Base-by-base conservation (phyloP, 2,888 invertebrate species). In the Disparrhopalites patrizii region DNA sequence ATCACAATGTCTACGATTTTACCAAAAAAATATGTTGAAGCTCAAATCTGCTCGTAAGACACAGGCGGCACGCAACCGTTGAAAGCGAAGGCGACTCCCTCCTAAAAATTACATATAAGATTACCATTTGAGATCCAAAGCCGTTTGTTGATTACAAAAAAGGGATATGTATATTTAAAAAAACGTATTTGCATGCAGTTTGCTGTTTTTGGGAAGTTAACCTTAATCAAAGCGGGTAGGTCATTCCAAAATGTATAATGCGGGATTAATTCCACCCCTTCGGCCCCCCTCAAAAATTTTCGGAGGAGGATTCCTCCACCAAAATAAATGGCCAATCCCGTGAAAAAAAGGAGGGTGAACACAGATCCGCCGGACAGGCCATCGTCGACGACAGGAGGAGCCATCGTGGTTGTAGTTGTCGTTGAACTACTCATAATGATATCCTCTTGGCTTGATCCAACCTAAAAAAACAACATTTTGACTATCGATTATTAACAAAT, bases 161-260 rank as follows among this genome's bases (percentile, higher is more conserved):
- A 10, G 36, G 36, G 50, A 18, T 31, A 10, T 28, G 31, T 40
- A n/a, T n/a, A n/a, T n/a, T n/a, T n/a, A n/a, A n/a, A n/a, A n/a
- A n/a, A n/a, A n/a, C n/a, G n/a, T n/a, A n/a, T n/a, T n/a, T n/a
- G n/a, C n/a, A n/a, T n/a, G n/a, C n/a, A n/a, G n/a, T n/a, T n/a
- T n/a, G n/a, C n/a, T 36, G 7, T 15, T 36, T 36, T 36, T 4
- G 20, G 5, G 15, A 43, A 43, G 77, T 80, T 81, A 81, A 88
- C 89, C 80, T 81, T 84, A 33, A 89, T 85, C 74, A 89, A 82
- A 71, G 82, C 82, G 2, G 89, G 89, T 68, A 90, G 78, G 66
- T 86, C 86, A 8, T 80, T 79, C 90, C 90, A 90, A 78, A 90
- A 89, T 62, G 83, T 84, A 66, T 87, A 80, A 78, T 90, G 87